These are phyloP conservation scores for Gasteruption jaculator DNA, from an alignment of 2,888 invertebrate genomes.

Conservation along the genomic window DNA sequence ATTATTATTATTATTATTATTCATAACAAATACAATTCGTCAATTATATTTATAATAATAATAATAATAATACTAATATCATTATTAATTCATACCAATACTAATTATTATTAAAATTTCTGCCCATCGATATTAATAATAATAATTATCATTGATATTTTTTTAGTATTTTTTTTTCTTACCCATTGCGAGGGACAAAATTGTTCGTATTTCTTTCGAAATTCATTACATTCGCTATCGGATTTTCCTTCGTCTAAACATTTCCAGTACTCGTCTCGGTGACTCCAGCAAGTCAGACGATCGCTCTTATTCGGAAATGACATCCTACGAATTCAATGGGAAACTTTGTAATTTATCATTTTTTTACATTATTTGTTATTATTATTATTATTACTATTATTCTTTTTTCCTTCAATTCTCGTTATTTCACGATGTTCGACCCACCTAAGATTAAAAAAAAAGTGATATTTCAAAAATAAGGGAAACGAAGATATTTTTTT, in stretches of 20 bases:
- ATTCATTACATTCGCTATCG: slow-evolving; percentile 65
- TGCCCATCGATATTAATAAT: background rate
- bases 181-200: slow-evolving; percentile 83
- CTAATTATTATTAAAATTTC: slow-evolving; percentile 4
- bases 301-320: slow-evolving; percentile 78
- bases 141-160: slow-evolving; percentile 1
- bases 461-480: too few species aligned
- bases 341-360: too few species aligned
- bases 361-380: too few species aligned
- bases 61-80: slow-evolving; percentile 6
- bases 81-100: background rate
- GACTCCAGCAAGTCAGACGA: slow-evolving; percentile 77
- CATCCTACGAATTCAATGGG: slow-evolving; percentile 55
- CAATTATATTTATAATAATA: too few species aligned
- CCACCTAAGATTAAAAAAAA: too few species aligned
- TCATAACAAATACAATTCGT: slow-evolving; percentile 6
- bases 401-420: too few species aligned
- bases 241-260: slow-evolving; percentile 72
- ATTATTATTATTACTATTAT: too few species aligned
- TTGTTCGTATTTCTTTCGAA: slow-evolving; percentile 71
- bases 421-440: too few species aligned
- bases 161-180: slow-evolving; percentile 28
- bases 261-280: slow-evolving; percentile 84
- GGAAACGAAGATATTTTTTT: too few species aligned
- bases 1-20: slow-evolving; percentile 7